Base-by-base conservation (phyloP, 2,113 vertebrate species). In the Brachypteracias leptosomus region DNA sequence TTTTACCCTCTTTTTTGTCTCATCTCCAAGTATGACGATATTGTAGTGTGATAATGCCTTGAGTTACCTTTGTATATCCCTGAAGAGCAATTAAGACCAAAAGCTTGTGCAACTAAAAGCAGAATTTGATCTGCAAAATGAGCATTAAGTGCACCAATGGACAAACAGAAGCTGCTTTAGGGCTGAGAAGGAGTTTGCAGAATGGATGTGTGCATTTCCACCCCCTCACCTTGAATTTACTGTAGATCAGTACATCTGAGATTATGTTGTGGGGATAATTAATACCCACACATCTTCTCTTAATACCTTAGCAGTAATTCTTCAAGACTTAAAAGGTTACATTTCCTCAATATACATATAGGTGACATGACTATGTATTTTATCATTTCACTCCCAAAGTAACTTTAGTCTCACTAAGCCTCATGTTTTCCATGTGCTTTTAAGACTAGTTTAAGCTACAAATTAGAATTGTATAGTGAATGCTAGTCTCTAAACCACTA, bases 191-290 rank as follows among this genome's bases (percentile, higher is more conserved):
- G 25, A 52, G 16, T 57, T 29, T 52, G 36, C 36, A 88, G 67
- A 86, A 75, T 3, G 20, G 19, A 79, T 9, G 4, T 62, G 28
- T 49, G 11, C 33, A 29, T 58, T 59, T 29, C 35, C 11, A 70
- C 3, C 2, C 3, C 8, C 28, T 1, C 1, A 0, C 14, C 1
- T 1, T 20, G 17, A 62, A 44, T 40, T 77, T 40, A 74, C 13
- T 47, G 20, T 38, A 18, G 29, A 66, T 59, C 28, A 55, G 11
- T 29, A 63, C 3, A 35, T 58, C 54, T 25, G 58, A 76, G 33
- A 38, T 80, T 61, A 72, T 38, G 15, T 38, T 68, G 63, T 58
- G 4, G 19, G 7, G 6, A 35, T 49, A 91, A 66, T n/a, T 57
- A 80, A 76, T 8, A 55, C 2, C 52, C 31, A 54, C 4, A 61